Conservation (phyloP, 2,113 vertebrate species). For the Cryptomyrus ogoouensis region DNA sequence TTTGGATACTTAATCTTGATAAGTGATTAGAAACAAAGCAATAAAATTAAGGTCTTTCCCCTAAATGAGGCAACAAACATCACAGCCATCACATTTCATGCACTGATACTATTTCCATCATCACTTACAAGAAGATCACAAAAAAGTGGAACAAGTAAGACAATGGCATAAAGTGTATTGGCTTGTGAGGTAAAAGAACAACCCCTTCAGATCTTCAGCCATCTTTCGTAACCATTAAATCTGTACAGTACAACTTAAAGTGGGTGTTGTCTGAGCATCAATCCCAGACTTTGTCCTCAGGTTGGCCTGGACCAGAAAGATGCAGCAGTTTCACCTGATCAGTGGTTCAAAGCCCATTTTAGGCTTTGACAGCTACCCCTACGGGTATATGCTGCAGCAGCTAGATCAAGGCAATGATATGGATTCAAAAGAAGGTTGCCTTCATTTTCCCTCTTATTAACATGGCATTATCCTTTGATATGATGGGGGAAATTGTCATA, state of each 20-base stretch:
- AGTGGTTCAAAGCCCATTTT: neutral
- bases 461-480: conserved; percentile 16
- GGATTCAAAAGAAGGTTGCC: conserved; percentile 12
- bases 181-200: conserved; percentile 22
- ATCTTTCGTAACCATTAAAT: neutral
- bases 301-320: neutral
- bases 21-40: neutral
- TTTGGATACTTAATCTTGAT: conserved; percentile 3
- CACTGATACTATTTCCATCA: conserved; percentile 7
- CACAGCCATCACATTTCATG: conserved; percentile 23
- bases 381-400: neutral
- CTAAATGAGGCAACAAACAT: conserved; percentile 19
- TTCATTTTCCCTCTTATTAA: neutral
- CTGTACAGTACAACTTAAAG: conserved; percentile 22
- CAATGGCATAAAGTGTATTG: conserved; percentile 13
- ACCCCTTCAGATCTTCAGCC: neutral
- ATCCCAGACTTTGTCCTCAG: neutral
- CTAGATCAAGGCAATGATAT: conserved; percentile 12
- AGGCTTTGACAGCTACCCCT: neutral
- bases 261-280: neutral
- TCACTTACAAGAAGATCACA: neutral
- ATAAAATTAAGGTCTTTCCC: neutral
- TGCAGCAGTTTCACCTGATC: neutral
- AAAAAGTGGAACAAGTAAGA: conserved; percentile 9
- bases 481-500: conserved; percentile 1